Percentiles rank a stretch among this genome's conserved stretches.
Conservation (phyloP, 2,797 vertebrate species). For the Paedocypris micromegethes region DNA sequence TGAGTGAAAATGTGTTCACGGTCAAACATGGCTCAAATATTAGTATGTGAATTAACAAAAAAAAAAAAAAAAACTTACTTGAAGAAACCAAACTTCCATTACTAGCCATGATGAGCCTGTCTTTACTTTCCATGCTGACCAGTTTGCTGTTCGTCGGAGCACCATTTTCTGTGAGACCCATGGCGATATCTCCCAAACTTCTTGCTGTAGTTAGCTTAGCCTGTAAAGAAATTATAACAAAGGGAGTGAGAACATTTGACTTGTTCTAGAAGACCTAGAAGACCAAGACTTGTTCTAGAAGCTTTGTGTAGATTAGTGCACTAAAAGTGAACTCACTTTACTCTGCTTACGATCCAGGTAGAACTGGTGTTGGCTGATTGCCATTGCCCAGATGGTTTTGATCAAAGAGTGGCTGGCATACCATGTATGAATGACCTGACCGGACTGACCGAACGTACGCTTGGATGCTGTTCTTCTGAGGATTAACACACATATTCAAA, state of each 20-base stretch:
- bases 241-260: too few species aligned
- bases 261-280: too few species aligned
- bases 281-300: too few species aligned
- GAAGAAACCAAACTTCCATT: constrained; percentile 92
- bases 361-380: constrained; percentile 98
- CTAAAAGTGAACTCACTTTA: constrained; percentile 77
- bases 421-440: constrained; percentile 90
- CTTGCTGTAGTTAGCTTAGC: constrained; percentile 85
- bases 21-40: constrained; percentile 24
- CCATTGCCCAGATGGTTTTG: constrained; percentile 99
- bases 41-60: background rate
- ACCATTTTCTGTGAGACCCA: constrained; percentile 85
- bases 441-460: constrained; percentile 87
- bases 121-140: constrained; percentile 75
- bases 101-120: constrained; percentile 91
- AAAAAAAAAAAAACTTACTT: constrained; percentile 64
- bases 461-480: constrained; percentile 83
- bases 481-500: constrained; percentile 36
- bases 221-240: constrained; percentile 56
- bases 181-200: constrained; percentile 87
- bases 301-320: too few species aligned
- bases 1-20: constrained; percentile 48
- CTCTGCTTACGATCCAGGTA: constrained; percentile 96
- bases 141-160: constrained; percentile 76
- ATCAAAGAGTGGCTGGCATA: constrained; percentile 96